Evolutionary conservation across 2,888 invertebrate genomes (phyloP).

Genomic region (Congeria kusceri): DNA sequence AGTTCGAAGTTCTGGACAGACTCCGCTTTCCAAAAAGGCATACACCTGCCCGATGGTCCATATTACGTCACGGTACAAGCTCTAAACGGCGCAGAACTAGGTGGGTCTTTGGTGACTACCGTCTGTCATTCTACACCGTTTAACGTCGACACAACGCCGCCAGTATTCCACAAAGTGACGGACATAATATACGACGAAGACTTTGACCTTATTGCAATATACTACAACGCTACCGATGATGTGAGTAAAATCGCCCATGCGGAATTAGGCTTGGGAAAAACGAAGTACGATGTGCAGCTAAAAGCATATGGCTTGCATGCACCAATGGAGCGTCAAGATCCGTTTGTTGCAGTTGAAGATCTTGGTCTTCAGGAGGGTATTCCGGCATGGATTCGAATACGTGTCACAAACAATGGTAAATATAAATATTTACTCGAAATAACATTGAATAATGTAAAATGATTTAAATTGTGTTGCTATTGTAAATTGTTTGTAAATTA

Average conservation of each 20-base stretch:
- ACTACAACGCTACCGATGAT: slow-evolving; percentile 61
- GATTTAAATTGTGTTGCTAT: too few species aligned
- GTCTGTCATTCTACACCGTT: slow-evolving; percentile 69
- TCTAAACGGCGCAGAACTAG: slow-evolving; percentile 63
- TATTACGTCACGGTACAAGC: slow-evolving; percentile 75
- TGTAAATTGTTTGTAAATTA: too few species aligned
- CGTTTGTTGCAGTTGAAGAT: slow-evolving; percentile 64
- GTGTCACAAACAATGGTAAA: slow-evolving; percentile 69
- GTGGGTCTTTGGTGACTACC: slow-evolving; percentile 71
- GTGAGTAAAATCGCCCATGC: slow-evolving; percentile 58
- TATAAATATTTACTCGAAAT: neutral
- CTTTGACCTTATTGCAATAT: slow-evolving; percentile 65
- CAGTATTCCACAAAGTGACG: slow-evolving; percentile 58
- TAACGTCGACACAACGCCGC: slow-evolving; percentile 69
- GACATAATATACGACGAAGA: slow-evolving; percentile 70
- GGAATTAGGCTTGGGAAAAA: slow-evolving; percentile 70
- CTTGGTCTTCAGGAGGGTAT: slow-evolving; percentile 65
- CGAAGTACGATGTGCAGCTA: slow-evolving; percentile 66
- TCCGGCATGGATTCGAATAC: slow-evolving; percentile 70
- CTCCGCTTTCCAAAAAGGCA: slow-evolving; percentile 58
- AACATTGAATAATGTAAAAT: too few species aligned
- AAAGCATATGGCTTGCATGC: slow-evolving; percentile 57
- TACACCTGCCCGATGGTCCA: slow-evolving; percentile 68
- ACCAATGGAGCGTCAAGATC: slow-evolving; percentile 44
- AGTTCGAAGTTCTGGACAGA: slow-evolving; percentile 70